Percentiles rank a stretch among this genome's conserved stretches.
These are phyloP conservation scores for Ectropis crepuscularia DNA, from an alignment of 2,888 invertebrate species.

Conservation along the genomic window DNA sequence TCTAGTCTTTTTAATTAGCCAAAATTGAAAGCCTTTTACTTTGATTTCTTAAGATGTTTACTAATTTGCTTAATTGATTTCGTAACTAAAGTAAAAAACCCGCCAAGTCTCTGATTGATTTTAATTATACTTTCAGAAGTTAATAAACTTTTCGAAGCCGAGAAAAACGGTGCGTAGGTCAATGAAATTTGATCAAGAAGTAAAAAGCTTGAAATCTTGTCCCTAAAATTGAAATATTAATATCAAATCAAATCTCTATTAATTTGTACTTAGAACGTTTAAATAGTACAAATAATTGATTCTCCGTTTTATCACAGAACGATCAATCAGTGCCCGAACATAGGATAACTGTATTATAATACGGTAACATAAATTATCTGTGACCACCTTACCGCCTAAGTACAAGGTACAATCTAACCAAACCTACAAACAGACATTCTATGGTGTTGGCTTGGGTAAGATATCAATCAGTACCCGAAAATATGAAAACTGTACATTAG, in stretches of 20 bases:
- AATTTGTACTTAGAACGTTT: background rate
- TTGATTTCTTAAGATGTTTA: constrained; percentile 11
- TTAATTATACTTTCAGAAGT: constrained; percentile 6
- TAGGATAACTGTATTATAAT: too few relatives aligned
- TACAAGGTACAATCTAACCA: too few relatives aligned
- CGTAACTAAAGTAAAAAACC: constrained; percentile 13
- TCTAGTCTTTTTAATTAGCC: constrained; percentile 1
- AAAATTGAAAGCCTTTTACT: constrained; percentile 14
- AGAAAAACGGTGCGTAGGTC: background rate
- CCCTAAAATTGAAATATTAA: background rate
- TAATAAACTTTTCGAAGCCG: constrained; percentile 2
- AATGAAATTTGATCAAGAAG: background rate
- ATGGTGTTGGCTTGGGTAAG: too few relatives aligned
- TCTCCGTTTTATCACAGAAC: too few relatives aligned
- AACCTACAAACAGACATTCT: too few relatives aligned
- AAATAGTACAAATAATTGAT: background rate
- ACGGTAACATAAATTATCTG: too few relatives aligned
- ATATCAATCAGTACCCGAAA: too few relatives aligned
- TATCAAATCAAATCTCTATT: background rate
- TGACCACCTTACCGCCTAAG: too few relatives aligned
- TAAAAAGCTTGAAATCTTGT: background rate
- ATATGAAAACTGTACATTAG: too few relatives aligned
- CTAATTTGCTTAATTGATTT: constrained; percentile 20
- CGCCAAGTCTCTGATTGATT: constrained; percentile 2
- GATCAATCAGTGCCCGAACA: too few relatives aligned